Percentiles rank a stretch among this genome's conserved stretches.
Evolutionary conservation across 1,140 invertebrate genomes (phyloP).

Genomic region (Heliconius hermathena): DNA sequence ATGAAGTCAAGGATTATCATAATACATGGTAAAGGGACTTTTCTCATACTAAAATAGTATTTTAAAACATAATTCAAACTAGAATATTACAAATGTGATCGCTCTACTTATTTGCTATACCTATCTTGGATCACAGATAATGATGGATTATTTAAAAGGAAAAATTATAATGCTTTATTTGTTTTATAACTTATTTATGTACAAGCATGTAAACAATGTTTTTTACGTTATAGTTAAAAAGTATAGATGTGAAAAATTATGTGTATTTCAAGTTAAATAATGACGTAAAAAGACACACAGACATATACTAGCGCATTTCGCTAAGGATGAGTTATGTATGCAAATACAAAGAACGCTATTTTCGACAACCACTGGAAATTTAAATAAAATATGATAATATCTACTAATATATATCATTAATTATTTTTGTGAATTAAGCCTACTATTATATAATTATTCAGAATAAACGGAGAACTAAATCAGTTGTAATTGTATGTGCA

Average conservation of each 20-base stretch:
- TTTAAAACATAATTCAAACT: background rate
- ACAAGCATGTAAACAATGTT: too few species aligned
- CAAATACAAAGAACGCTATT: background rate
- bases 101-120: background rate
- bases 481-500: background rate
- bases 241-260: too few species aligned
- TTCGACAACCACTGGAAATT: background rate
- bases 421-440: background rate
- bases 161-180: background rate
- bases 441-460: background rate
- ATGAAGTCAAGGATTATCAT: conserved; percentile 31
- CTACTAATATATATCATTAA: too few species aligned
- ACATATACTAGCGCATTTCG: too few species aligned
- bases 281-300: too few species aligned
- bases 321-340: background rate
- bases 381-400: background rate
- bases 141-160: background rate
- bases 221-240: too few species aligned
- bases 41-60: background rate
- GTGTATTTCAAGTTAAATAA: too few species aligned
- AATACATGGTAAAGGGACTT: background rate
- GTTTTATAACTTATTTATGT: background rate
- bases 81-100: background rate
- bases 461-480: background rate
- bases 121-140: background rate